A percentile compares a stretch with the other conserved stretches of the same genome.
These are phyloP conservation scores for Rallus crepitans DNA, from an alignment of 2,797 vertebrate genomes.

Conservation along the genomic window DNA sequence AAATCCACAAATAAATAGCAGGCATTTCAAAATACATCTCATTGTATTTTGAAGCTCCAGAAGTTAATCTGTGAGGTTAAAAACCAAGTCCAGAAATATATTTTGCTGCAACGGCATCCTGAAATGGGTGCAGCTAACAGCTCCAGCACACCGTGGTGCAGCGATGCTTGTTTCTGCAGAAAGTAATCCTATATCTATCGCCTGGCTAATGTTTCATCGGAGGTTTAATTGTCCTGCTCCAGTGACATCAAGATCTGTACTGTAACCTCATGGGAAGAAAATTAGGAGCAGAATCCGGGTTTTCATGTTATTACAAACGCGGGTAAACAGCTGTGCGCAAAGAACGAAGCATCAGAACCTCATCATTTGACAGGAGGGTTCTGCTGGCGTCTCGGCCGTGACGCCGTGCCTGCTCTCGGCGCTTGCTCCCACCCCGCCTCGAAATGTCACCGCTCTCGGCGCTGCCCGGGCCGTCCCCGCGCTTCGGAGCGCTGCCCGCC, in stretches of 20 bases:
- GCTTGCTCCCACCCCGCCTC: neutral
- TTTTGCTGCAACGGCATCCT: slow-evolving; percentile 5
- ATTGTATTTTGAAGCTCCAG: neutral
- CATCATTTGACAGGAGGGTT: neutral
- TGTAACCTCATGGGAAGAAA: neutral
- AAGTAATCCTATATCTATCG: slow-evolving; percentile 66
- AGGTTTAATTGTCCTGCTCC: slow-evolving; percentile 73
- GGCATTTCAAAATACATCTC: neutral
- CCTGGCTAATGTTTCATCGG: slow-evolving; percentile 75
- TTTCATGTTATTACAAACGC: neutral
- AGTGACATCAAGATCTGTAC: slow-evolving; percentile 9
- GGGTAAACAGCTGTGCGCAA: neutral
- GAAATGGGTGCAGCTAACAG: neutral
- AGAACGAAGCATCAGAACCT: neutral
- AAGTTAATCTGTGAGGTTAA: neutral
- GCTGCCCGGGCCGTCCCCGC: fast-evolving
- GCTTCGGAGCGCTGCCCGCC: neutral
- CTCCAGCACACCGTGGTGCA: neutral
- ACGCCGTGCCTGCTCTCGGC: neutral
- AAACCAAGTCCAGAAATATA: neutral
- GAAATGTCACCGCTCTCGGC: slow-evolving; percentile 44
- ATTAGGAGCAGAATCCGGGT: neutral
- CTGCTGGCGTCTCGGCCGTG: neutral
- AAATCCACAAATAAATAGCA: neutral
- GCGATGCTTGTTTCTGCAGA: slow-evolving; percentile 29